phyloP scores from a whole-genome alignment of 1,140 invertebrate genomes.

The Drosophila kurseongensis region DNA sequence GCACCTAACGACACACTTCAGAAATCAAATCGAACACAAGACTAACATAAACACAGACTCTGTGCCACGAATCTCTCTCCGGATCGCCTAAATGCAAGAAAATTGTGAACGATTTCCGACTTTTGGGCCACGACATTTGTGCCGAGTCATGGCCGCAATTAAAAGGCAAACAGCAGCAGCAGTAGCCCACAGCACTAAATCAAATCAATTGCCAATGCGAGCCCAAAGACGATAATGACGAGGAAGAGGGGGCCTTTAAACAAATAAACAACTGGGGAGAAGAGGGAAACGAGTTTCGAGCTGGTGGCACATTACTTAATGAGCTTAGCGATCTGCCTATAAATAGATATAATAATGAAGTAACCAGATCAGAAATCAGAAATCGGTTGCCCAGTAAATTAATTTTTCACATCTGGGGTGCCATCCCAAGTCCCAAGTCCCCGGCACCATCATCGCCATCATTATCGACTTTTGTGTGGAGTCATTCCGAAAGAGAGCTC shows the following conservation, averaged over 20 bases:
- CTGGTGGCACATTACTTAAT: constrained; percentile 74
- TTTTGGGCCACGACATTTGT: constrained; percentile 32
- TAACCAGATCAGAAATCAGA: constrained; percentile 72
- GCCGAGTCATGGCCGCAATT: constrained; percentile 71
- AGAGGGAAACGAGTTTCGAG: constrained; percentile 50
- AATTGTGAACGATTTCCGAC: constrained; percentile 78
- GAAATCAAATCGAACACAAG: constrained; percentile 76
- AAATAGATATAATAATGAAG: constrained; percentile 83
- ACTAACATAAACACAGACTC: constrained; percentile 50
- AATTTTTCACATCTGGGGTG: constrained; percentile 73
- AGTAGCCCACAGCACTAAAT: constrained; percentile 77
- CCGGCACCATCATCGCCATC: constrained; percentile 21
- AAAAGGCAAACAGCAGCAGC: constrained; percentile 74
- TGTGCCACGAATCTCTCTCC: constrained; percentile 18
- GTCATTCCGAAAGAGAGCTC: constrained; percentile 57
- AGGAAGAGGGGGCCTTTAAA: constrained; percentile 54
- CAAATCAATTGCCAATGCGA: constrained; percentile 82
- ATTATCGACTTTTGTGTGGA: constrained; percentile 66
- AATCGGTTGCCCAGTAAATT: constrained; percentile 68
- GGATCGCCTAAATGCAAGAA: constrained; percentile 60
- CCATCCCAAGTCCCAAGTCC: constrained; percentile 10
- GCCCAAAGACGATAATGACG: constrained; percentile 56
- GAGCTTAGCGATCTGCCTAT: constrained; percentile 70
- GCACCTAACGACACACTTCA: constrained; percentile 69
- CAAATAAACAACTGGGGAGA: constrained; percentile 70